Evolutionary conservation across 1,140 invertebrate genomes (phyloP).

Genomic region (Lordiphosa clarofinis): DNA sequence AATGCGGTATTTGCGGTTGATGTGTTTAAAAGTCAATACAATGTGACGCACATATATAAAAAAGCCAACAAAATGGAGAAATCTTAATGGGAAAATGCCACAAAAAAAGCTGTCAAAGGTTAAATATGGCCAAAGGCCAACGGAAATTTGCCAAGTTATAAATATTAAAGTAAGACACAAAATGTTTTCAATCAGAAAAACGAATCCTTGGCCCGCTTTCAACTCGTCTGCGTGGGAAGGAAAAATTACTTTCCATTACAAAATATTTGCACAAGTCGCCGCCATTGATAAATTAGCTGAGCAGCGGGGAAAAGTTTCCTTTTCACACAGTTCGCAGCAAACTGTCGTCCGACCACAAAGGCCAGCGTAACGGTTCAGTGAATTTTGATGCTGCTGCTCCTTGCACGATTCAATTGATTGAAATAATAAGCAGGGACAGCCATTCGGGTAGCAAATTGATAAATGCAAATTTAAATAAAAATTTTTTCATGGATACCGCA

Average conservation of each 20-base stretch:
- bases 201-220: conserved; percentile 42
- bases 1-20: conserved; percentile 45
- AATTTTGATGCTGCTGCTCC: conserved; percentile 1
- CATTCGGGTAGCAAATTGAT: conserved; percentile 13
- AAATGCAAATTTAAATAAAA: conserved; percentile 12
- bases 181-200: conserved; percentile 45
- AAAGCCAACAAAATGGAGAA: conserved; percentile 5
- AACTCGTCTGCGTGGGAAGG: conserved; percentile 6
- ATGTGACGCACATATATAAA: neutral
- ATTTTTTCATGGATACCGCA: neutral
- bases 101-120: conserved; percentile 30
- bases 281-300: conserved; percentile 11
- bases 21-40: conserved; percentile 45
- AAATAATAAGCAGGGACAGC: conserved; percentile 10
- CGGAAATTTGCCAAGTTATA: conserved; percentile 28
- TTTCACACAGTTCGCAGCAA: conserved; percentile 6
- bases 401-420: conserved; percentile 12
- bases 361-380: conserved; percentile 7
- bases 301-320: conserved; percentile 4
- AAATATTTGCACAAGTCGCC: conserved; percentile 7
- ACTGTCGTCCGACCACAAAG: conserved; percentile 9
- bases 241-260: conserved; percentile 12
- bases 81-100: conserved; percentile 41
- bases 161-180: conserved; percentile 55
- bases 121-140: conserved; percentile 24